Evolutionary conservation across 2,797 vertebrate genomes (phyloP), one percentile per base, ranked within the genome.

Genomic region (Myotis daubentonii): DNA sequence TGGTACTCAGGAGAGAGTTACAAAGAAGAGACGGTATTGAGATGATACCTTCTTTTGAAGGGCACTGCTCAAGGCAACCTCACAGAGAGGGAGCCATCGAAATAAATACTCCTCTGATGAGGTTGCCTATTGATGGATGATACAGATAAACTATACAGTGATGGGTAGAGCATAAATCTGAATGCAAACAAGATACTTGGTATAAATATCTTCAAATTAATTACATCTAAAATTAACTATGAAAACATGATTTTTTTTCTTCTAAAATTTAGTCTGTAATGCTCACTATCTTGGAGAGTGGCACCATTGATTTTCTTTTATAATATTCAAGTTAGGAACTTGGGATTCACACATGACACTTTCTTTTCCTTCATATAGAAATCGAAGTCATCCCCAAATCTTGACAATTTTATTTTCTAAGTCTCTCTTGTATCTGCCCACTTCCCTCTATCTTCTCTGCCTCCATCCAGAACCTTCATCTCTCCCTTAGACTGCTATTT

Each of bases 351-450:
- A 12, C 15, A 79, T 49, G 49, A 47, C 53, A 84, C 84, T 19
- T 66, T 84, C n/a, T 38, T 91, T 51, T 84, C 62, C n/a, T 10
- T 95, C n/a, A 75, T 49, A 30, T 19, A 33, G 36, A 62, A 75
- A 68, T 80, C 1, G 16, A 49, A 65, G 85, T 36, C n/a, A 75
- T 11, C 53, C 25, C 28, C 33, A 95, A 55, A 76, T 86, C 62
- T n/a, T 85, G 60, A 53, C n/a, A 47, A 10, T 70, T 88, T 91
- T 89, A 72, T 92, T 89, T 88, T 47, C 68, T 85, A 81, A 86
- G 23, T 86, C 55, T 92, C 47, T 82, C 70, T 81, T 49, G 10
- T 66, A 66, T 90, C 25, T 87, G 17, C 57, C 38, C 3, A 8
- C 38, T 85, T 86, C 38, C 47, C 5, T 71, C 13, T 47, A 3